A percentile compares a stretch with the other conserved stretches of the same genome.
Conservation (phyloP, 2,113 vertebrate species). For the Cephalopterus ornatus region DNA sequence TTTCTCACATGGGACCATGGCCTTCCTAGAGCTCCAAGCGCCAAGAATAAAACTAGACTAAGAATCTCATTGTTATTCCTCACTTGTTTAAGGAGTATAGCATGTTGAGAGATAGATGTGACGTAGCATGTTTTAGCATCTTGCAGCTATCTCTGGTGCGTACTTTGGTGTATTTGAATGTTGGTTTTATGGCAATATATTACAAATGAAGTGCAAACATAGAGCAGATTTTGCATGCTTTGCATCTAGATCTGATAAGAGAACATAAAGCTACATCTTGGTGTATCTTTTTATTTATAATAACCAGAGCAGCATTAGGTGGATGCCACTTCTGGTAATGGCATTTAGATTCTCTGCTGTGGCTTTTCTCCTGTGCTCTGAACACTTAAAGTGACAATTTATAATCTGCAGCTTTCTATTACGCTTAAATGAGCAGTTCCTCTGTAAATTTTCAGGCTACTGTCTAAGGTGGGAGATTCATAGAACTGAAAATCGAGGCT, state of each 20-base stretch:
- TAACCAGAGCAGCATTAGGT: neutral
- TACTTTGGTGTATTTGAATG: neutral
- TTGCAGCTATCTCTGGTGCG: neutral
- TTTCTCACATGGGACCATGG: neutral
- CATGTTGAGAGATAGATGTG: neutral
- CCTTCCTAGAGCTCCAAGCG: neutral
- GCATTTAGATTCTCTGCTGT: neutral
- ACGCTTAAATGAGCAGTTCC: neutral
- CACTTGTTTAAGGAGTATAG: neutral
- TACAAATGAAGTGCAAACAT: neutral
- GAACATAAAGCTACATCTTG: neutral
- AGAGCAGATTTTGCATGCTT: neutral
- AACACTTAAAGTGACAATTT: slow-evolving; percentile 2
- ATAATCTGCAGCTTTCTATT: neutral
- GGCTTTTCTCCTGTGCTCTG: neutral
- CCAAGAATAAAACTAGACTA: neutral
- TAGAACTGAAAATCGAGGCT: neutral
- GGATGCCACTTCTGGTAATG: neutral
- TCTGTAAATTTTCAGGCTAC: neutral
- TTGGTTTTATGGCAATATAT: neutral
- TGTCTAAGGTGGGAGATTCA: neutral
- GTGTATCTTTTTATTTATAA: neutral
- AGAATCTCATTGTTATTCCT: neutral
- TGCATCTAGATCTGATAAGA: neutral
- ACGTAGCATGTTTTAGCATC: fast-evolving